Base-by-base conservation (phyloP, 92 coral and sea anemone species). In the Micromussa lordhowensis region DNA sequence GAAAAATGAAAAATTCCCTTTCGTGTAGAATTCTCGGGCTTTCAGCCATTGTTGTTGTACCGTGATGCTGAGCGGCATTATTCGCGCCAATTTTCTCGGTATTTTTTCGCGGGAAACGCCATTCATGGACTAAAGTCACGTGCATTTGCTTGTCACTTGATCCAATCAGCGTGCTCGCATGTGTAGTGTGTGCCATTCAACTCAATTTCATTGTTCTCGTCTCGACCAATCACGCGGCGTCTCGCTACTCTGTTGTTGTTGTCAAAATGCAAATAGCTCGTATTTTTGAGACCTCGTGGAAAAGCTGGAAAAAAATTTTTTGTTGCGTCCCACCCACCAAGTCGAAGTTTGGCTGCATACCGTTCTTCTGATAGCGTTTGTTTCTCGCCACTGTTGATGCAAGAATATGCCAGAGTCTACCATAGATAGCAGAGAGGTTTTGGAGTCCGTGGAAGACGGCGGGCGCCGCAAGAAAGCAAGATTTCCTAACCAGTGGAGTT, bases 271-370 rank as follows among this genome's bases (percentile, higher is more conserved):
- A 91, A 95, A 94, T 75, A 88, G 79, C 84, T 92, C 88, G 94
- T 92, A 94, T 93, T 95, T 95, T 93, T 91, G 93, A 89, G 89
- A 95, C 98, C 98, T 95, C 98, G 98, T 95, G 98, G 94, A 95
- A 87, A 86, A 85, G 94, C 79, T 77, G 88, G 90, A 87, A 95
- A 93, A 91, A 90, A 74, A 61, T 76, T 90, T 92, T 92, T 92
- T 89, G 77, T 79, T 80, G 98, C 93, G 98, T 91, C 98, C 98
- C 98, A 95, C 98, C 98, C 98, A 95, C 98, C 64, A 93, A 79
- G 82, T 75, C 85, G 7, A 36, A 31, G 44, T 79, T 69, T 32
- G 72, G 38, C 59, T 22, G 63, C 55, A 79, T 66, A 80, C 68
- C 74, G 79, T 66, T 40, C 61, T 10, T 21, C n/a, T 30, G 8